phyloP scores from a whole-genome alignment of 2,888 invertebrate species.

The Brenthis hecate region DNA sequence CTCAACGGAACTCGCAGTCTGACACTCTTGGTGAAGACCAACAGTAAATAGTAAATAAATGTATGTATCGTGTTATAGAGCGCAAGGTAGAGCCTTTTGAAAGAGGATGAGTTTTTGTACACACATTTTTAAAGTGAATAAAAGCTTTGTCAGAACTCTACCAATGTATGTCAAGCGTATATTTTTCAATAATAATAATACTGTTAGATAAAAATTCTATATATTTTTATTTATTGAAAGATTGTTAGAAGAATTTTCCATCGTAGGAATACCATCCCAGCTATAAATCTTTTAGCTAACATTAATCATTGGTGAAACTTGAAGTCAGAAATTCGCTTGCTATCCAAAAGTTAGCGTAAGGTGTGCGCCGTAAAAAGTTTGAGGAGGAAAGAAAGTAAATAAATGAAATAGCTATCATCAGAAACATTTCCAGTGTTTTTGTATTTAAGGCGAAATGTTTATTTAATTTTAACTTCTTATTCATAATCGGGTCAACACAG shows the following conservation, averaged over 20 bases:
- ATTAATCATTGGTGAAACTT: slow-evolving; percentile 62
- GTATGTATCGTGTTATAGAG: background rate
- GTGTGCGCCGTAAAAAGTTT: slow-evolving; percentile 7
- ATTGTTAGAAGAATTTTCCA: slow-evolving; percentile 11
- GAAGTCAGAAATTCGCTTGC: slow-evolving; percentile 27
- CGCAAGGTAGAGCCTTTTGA: slow-evolving; percentile 3
- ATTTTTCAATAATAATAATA: too few species aligned
- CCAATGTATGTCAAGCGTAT: background rate
- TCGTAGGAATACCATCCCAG: slow-evolving; percentile 1
- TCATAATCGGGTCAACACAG: slow-evolving; percentile 22
- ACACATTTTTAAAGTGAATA: slow-evolving; percentile 1
- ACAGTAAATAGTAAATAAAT: background rate
- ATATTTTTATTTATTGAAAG: slow-evolving; percentile 4
- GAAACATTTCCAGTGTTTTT: slow-evolving; percentile 2
- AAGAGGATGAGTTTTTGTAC: background rate
- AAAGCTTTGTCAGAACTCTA: background rate
- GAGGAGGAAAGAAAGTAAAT: slow-evolving; percentile 1
- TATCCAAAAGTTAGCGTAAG: slow-evolving; percentile 14
- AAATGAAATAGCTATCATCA: slow-evolving; percentile 8
- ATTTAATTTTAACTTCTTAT: background rate
- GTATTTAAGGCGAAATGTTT: background rate
- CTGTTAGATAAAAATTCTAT: too few species aligned
- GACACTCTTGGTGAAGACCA: slow-evolving; percentile 12
- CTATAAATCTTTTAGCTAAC: slow-evolving; percentile 41
- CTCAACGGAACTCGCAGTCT: slow-evolving; percentile 27